Evolutionary conservation across 64 coral and sea anemone genomes (phyloP).

Genomic region (Stichodactyla mertensii): DNA sequence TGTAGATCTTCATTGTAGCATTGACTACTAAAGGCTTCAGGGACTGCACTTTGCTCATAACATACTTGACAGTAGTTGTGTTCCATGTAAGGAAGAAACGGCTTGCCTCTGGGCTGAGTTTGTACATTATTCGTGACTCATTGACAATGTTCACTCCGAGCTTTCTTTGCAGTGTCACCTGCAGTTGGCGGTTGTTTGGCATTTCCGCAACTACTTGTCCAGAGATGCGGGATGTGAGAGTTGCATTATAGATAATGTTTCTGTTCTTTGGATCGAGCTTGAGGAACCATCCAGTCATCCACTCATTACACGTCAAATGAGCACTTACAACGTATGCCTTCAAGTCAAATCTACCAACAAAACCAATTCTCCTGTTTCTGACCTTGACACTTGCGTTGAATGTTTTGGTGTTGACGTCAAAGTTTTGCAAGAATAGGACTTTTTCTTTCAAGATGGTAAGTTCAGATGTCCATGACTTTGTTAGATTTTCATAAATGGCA

Average conservation of each 20-base stretch:
- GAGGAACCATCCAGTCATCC: slow-evolving; percentile 66
- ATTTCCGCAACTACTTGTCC: slow-evolving; percentile 83
- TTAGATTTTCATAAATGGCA: slow-evolving; percentile 46
- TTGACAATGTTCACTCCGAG: slow-evolving; percentile 69
- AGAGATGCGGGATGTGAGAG: slow-evolving; percentile 61
- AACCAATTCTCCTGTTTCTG: slow-evolving; percentile 61
- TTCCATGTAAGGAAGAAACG: slow-evolving; percentile 75
- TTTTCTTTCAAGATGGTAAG: slow-evolving; percentile 65
- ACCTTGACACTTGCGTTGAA: slow-evolving; percentile 34
- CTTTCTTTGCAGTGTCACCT: slow-evolving; percentile 78
- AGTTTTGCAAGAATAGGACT: slow-evolving; percentile 47
- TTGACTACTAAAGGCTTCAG: slow-evolving; percentile 51
- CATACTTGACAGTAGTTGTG: slow-evolving; percentile 56
- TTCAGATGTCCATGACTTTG: slow-evolving; percentile 55
- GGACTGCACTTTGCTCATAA: slow-evolving; percentile 31
- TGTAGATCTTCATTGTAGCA: slow-evolving; percentile 67
- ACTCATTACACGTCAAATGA: slow-evolving; percentile 57
- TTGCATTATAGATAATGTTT: slow-evolving; percentile 81
- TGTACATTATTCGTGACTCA: slow-evolving; percentile 69
- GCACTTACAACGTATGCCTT: slow-evolving; percentile 64
- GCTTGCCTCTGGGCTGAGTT: slow-evolving; percentile 59
- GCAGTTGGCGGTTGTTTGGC: slow-evolving; percentile 51
- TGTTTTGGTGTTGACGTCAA: slow-evolving; percentile 64
- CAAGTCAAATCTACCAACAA: slow-evolving; percentile 78
- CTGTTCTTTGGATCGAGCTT: slow-evolving; percentile 52